Conservation (phyloP, 2,113 vertebrate genomes). For the Thamnophis sirtalis region DNA sequence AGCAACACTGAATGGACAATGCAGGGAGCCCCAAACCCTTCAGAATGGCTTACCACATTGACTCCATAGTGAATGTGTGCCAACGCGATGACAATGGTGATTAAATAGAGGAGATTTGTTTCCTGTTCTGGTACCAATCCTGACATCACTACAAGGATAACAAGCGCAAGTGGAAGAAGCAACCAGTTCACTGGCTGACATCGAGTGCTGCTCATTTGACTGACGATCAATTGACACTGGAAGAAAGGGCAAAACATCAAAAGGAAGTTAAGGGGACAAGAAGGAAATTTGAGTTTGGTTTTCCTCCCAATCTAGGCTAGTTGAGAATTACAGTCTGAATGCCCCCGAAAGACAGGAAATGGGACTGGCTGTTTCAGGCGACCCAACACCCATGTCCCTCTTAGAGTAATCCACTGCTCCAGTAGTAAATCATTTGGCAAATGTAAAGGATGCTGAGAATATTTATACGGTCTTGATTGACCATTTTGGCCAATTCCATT, state of each 20-base stretch:
- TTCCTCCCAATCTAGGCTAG: background rate
- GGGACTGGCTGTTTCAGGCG: background rate
- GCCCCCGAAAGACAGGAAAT: background rate
- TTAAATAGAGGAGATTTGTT: constrained; percentile 71
- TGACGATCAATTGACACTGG: constrained; percentile 96
- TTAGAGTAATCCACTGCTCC: background rate
- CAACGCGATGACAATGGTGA: constrained; percentile 77
- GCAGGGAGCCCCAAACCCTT: background rate
- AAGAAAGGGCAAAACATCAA: background rate
- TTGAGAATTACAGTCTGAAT: background rate
- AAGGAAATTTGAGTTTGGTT: background rate
- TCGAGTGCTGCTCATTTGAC: constrained; percentile 95
- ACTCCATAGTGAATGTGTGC: constrained; percentile 93
- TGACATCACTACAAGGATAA: constrained; percentile 69
- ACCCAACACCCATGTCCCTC: background rate
- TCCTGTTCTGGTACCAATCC: constrained; percentile 65
- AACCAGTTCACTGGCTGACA: constrained; percentile 89
- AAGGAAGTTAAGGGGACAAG: background rate
- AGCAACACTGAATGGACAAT: background rate
- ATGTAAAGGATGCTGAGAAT: background rate
- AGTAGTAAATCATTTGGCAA: background rate
- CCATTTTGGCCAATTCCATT: background rate
- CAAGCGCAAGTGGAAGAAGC: constrained; percentile 79
- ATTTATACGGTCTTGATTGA: background rate
- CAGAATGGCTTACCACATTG: constrained; percentile 81